phyloP scores from a whole-genome alignment of 2,797 vertebrate genomes.

The Echiichthys vipera region DNA sequence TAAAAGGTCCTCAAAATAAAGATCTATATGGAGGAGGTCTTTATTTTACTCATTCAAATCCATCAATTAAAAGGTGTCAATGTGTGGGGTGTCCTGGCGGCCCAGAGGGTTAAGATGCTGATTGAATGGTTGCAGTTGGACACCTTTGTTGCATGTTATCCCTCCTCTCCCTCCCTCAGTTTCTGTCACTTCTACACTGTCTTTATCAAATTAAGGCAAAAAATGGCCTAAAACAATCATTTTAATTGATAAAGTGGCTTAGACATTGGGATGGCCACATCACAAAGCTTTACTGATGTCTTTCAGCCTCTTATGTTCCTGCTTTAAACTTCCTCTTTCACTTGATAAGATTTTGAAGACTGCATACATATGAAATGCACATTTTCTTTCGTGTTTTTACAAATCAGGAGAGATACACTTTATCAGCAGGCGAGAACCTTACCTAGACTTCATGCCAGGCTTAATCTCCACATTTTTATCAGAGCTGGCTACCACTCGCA shows the following conservation, averaged over 20 bases:
- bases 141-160: background rate
- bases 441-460: constrained; percentile 99
- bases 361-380: no score
- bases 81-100: background rate
- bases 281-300: no score
- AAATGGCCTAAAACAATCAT: background rate
- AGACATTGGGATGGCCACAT: no score
- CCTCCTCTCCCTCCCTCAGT: background rate
- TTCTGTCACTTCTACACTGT: background rate
- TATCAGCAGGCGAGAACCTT: constrained; percentile 35
- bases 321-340: no score
- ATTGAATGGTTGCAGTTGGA: background rate
- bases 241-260: background rate
- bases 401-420: background rate
- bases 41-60: background rate
- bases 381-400: no score
- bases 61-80: background rate
- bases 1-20: background rate
- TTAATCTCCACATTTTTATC: constrained; percentile 98
- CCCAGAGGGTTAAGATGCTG: background rate
- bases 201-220: no score
- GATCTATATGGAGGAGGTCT: background rate
- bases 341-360: background rate
- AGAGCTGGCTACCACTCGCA: constrained; percentile 97
- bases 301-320: no score